Base-by-base conservation (phyloP, 2,113 vertebrate genomes). In the Clarias macrocephalus region DNA sequence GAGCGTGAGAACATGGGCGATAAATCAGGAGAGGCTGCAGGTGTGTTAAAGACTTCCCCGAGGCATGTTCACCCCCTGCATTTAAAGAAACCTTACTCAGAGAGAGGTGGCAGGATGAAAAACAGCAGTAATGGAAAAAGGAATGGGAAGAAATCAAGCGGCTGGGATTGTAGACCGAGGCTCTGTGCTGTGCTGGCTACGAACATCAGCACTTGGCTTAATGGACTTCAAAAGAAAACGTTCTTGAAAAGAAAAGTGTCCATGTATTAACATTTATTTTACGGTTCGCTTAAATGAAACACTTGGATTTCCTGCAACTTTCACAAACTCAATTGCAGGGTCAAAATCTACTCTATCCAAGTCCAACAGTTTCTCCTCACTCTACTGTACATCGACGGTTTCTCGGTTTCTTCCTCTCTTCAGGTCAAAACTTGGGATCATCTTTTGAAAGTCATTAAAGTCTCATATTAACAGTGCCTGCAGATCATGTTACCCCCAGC, bases 31-130 rank as follows among this genome's bases (percentile, higher is more conserved):
- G 57, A 66, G 59, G 25, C 65, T 87, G 68, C 54, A 89, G 88
- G 59, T 87, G 73, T 62, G 82, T 85, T 62, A 68, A 89, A 86
- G 82, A 23, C 59, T 81, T 70, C 82, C 85, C 76, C 1, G 19
- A 84, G 75, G 81, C 80, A 42, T 59, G 56, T 72, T 79, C 82
- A 73, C 48, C 88, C 48, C 80, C 70, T 65, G 77, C 57, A 48
- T 81, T 81, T 68, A 85, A 59, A 56, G 28, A 75, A 80, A 59
- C 28, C 60, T 57, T 59, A 48, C 59, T 68, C 82, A 82, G 30
- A 52, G n/a, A 72, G 72, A 66, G 63, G 85, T 48, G 57, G 76
- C 42, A 25, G 11, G 23, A 87, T 72, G 56, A 83, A 83, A 60
- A 80, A 73, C 80, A 33, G 28, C 15, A 63, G n/a, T 87, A 80